Conservation (phyloP, 2,888 invertebrate genomes). For the Tiliacea aurago region DNA sequence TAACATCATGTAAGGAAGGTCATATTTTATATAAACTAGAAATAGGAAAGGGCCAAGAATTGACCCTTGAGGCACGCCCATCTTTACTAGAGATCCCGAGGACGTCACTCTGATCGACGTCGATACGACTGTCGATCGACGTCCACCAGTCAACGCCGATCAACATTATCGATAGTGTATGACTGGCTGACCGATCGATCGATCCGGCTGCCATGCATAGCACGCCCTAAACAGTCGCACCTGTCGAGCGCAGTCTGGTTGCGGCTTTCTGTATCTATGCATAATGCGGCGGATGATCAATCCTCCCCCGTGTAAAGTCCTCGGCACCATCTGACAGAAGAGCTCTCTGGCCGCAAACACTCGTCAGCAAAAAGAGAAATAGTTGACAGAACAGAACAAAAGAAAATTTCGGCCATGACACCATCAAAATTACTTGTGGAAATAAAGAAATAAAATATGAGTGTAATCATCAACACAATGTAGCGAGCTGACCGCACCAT, state of each 20-base stretch:
- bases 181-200: neutral
- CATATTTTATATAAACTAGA: too few relatives aligned
- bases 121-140: neutral
- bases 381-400: constrained; percentile 77
- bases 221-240: neutral
- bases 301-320: constrained; percentile 21
- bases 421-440: constrained; percentile 76
- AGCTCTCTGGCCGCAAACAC: constrained; percentile 65
- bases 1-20: too few relatives aligned
- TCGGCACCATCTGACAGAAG: constrained; percentile 46
- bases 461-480: constrained; percentile 70
- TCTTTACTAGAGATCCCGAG: too few relatives aligned
- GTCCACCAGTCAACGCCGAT: neutral
- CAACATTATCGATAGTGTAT: neutral
- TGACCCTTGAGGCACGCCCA: too few relatives aligned
- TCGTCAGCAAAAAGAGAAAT: constrained; percentile 62
- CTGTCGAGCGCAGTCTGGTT: neutral
- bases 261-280: constrained; percentile 9
- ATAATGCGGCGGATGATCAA: neutral
- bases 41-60: too few relatives aligned
- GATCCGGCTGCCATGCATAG: neutral
- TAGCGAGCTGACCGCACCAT: constrained; percentile 62
- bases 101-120: too few relatives aligned
- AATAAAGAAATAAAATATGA: constrained; percentile 52
- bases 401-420: constrained; percentile 78